phyloP scores from a whole-genome alignment of 2,797 vertebrate species.

The Acomys russatus region DNA sequence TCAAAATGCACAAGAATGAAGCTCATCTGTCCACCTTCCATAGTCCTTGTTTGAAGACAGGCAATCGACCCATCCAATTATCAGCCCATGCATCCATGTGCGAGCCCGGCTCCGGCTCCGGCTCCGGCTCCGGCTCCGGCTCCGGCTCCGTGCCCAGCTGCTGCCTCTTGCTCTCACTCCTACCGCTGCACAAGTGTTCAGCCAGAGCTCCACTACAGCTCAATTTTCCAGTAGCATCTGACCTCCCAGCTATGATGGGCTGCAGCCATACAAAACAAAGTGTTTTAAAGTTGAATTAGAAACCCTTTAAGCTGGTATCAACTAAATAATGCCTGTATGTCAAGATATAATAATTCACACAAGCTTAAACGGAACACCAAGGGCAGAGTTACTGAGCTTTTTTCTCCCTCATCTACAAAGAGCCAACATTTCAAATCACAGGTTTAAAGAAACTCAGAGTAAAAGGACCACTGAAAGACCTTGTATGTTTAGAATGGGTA shows the following conservation, averaged over 20 bases:
- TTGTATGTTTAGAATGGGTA: not conserved
- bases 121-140: not conserved
- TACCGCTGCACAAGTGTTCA: not conserved
- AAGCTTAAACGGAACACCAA: slow-evolving; percentile 31
- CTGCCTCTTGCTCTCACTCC: not conserved
- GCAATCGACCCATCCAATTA: not conserved
- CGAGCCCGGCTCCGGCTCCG: not conserved
- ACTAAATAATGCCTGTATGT: not conserved
- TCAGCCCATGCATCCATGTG: too few species aligned
- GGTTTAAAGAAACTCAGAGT: slow-evolving; percentile 19
- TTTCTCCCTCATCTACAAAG: not conserved
- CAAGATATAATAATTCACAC: slow-evolving; percentile 15
- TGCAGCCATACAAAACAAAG: slow-evolving; percentile 14
- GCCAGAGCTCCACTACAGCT: not conserved
- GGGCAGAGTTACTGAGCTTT: slow-evolving; percentile 2
- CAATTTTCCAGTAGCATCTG: not conserved
- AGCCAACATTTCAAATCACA: not conserved
- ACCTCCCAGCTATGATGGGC: not conserved
- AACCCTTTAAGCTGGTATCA: not conserved
- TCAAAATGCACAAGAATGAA: not conserved
- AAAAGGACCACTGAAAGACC: slow-evolving; percentile 7
- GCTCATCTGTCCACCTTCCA: not conserved
- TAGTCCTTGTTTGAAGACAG: not conserved
- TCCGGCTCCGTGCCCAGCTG: not conserved
- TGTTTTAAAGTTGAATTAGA: slow-evolving; percentile 41